Evolutionary conservation across 2,888 invertebrate species (phyloP).

Genomic region (Nemapogon koenigi): DNA sequence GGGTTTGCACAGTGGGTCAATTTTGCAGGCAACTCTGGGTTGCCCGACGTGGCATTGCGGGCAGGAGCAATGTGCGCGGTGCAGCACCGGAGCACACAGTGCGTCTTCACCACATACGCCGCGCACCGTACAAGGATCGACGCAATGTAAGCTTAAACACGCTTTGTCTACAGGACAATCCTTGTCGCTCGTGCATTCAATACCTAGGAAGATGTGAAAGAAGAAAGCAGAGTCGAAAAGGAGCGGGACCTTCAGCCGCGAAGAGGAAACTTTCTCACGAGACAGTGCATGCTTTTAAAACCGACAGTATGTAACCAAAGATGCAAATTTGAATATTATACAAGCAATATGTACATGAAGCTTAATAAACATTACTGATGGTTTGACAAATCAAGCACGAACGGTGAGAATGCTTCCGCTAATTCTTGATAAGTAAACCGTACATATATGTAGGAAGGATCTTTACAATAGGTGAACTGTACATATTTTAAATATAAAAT

Average conservation of each 20-base stretch:
- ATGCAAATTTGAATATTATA: conserved; percentile 55
- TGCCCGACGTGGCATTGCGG: conserved; percentile 87
- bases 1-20: conserved; percentile 78
- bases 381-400: conserved; percentile 60
- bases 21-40: conserved; percentile 79
- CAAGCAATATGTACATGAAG: conserved; percentile 71
- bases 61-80: conserved; percentile 87
- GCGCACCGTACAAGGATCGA: conserved; percentile 88
- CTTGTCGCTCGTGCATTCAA: conserved; percentile 89
- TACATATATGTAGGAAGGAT: conserved; percentile 6
- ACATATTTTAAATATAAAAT: no score
- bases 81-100: conserved; percentile 83
- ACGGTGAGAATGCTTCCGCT: conserved; percentile 68
- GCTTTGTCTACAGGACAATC: conserved; percentile 92
- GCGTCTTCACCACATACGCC: conserved; percentile 91
- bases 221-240: conserved; percentile 68
- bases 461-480: neutral
- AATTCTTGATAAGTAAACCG: conserved; percentile 18
- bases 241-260: conserved; percentile 87
- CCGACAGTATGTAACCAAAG: conserved; percentile 61
- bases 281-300: conserved; percentile 71
- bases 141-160: conserved; percentile 89
- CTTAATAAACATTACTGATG: conserved; percentile 62
- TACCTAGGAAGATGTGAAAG: conserved; percentile 72
- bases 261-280: conserved; percentile 85